Conservation (phyloP, 2,797 vertebrate genomes). For the Kryptopterus vitreolus region DNA sequence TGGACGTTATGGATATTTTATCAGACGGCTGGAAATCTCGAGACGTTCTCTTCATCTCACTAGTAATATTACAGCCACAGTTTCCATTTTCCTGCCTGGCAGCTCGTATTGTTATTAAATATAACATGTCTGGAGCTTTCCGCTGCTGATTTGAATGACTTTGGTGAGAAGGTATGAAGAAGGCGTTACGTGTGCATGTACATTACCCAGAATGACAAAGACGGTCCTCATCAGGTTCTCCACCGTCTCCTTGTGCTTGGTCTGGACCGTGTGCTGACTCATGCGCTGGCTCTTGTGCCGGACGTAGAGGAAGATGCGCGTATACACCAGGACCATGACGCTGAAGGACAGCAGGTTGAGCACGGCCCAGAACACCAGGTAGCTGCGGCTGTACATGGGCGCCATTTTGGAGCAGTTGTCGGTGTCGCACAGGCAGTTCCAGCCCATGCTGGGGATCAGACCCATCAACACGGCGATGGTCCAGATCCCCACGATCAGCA, state of each 20-base stretch:
- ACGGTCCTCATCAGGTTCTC: constrained; percentile 91
- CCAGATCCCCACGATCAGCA: constrained; percentile 87
- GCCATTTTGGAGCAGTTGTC: constrained; percentile 86
- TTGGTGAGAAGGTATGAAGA: too few species aligned
- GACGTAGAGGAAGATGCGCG: constrained; percentile 88
- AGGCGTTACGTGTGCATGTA: not conserved
- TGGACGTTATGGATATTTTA: too few species aligned
- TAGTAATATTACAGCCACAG: too few species aligned
- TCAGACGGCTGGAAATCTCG: too few species aligned
- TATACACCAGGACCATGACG: constrained; percentile 87
- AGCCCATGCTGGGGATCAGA: constrained; percentile 86
- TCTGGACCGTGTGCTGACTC: constrained; percentile 80
- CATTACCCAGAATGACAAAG: constrained; percentile 88
- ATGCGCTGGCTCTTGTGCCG: constrained; percentile 83
- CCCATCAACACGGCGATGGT: constrained; percentile 81
- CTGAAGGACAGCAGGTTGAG: constrained; percentile 88
- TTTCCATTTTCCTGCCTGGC: too few species aligned
- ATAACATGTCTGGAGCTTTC: too few species aligned
- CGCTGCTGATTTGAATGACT: too few species aligned
- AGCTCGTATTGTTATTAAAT: too few species aligned
- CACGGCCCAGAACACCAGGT: constrained; percentile 88
- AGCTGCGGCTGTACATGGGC: constrained; percentile 86
- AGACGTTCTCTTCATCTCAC: too few species aligned
- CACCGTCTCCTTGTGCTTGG: constrained; percentile 83
- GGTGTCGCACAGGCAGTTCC: constrained; percentile 87